These are phyloP conservation scores for Heliconius eleuchia DNA, from an alignment of 1,140 invertebrate species.

Conservation along the genomic window DNA sequence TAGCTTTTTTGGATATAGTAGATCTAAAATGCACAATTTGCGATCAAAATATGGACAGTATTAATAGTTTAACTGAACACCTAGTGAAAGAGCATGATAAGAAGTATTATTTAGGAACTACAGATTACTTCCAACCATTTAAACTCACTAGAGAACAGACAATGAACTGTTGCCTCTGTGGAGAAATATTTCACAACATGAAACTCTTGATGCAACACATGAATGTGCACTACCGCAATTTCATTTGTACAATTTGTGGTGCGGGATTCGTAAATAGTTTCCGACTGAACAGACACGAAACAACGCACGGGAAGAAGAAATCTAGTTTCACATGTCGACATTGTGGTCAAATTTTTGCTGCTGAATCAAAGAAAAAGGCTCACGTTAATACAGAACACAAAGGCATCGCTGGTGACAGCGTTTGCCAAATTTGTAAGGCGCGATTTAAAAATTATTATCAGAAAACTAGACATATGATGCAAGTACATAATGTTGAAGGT, in stretches of 20 bases:
- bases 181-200: conserved; percentile 69
- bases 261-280: conserved; percentile 73
- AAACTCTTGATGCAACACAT: conserved; percentile 74
- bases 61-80: conserved; percentile 62
- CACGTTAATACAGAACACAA: conserved; percentile 72
- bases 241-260: conserved; percentile 71
- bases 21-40: conserved; percentile 71
- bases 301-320: conserved; percentile 68
- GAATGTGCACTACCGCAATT: conserved; percentile 72
- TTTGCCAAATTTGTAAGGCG: conserved; percentile 71
- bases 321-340: conserved; percentile 63
- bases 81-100: conserved; percentile 64
- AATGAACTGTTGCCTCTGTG: conserved; percentile 68
- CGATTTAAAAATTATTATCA: conserved; percentile 76
- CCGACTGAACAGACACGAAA: conserved; percentile 65
- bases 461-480: conserved; percentile 74
- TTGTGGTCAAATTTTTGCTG: conserved; percentile 63
- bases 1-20: conserved; percentile 69
- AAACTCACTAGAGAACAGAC: conserved; percentile 65
- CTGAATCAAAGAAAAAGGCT: conserved; percentile 70
- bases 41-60: conserved; percentile 50
- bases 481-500: conserved; percentile 67
- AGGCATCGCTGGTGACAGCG: conserved; percentile 71
- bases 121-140: conserved; percentile 73
- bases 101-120: conserved; percentile 61